These are phyloP conservation scores for Tenthredo notha DNA, from an alignment of 2,888 invertebrate genomes.

Conservation along the genomic window DNA sequence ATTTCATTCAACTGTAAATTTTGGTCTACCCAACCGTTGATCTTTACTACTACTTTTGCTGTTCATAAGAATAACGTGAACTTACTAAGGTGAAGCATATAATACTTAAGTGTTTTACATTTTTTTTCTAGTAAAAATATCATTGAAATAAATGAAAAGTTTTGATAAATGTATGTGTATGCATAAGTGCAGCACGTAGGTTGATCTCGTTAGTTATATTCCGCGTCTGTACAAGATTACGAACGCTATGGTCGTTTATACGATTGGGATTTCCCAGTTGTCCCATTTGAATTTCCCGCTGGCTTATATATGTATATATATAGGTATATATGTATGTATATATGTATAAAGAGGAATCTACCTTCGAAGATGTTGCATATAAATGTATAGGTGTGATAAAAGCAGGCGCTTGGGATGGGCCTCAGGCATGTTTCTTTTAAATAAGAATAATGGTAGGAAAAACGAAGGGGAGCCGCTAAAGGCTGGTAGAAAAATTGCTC, in stretches of 20 bases:
- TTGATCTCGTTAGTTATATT: slow-evolving; percentile 26
- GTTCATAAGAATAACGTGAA: neutral
- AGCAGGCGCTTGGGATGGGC: slow-evolving; percentile 1
- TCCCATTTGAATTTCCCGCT: slow-evolving; percentile 19
- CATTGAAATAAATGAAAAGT: neutral
- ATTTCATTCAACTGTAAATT: neutral
- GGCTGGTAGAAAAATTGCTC: slow-evolving; percentile 37
- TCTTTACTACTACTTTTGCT: neutral
- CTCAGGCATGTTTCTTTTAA: slow-evolving; percentile 38
- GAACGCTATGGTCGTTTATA: neutral
- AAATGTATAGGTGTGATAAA: slow-evolving; percentile 25
- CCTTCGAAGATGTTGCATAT: slow-evolving; percentile 29
- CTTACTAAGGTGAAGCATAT: neutral
- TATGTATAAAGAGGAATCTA: slow-evolving; percentile 2
- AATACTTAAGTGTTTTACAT: neutral
- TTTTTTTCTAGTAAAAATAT: too few species aligned
- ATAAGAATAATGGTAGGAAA: slow-evolving; percentile 35
- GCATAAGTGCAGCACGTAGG: neutral
- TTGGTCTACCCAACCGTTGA: neutral
- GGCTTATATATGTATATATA: neutral
- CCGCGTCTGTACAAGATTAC: slow-evolving; percentile 10
- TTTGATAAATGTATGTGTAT: neutral
- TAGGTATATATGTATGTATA: neutral
- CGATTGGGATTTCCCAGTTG: slow-evolving; percentile 38
- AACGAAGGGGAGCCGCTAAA: slow-evolving; percentile 34